Conservation (phyloP, 1,140 invertebrate species). For the Pomacea maculata region DNA sequence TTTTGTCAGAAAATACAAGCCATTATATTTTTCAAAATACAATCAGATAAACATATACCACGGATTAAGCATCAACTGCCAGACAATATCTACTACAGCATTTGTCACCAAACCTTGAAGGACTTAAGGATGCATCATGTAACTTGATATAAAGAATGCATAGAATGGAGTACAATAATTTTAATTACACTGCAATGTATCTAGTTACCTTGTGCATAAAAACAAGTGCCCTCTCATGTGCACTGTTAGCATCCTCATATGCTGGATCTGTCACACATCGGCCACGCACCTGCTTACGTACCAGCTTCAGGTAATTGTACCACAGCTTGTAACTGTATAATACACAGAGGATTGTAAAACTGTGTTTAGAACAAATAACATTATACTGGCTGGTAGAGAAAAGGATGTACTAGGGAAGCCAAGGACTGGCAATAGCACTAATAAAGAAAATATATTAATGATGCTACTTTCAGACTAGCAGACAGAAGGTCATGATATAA, state of each 20-base stretch:
- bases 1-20: too few species aligned
- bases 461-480: not conserved
- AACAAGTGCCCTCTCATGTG: conserved; percentile 93
- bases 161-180: not conserved
- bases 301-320: conserved; percentile 92
- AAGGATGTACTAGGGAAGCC: too few species aligned
- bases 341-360: not conserved
- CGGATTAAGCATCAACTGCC: too few species aligned
- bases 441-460: too few species aligned
- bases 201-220: conserved; percentile 92
- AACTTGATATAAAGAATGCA: not conserved
- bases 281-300: conserved; percentile 83
- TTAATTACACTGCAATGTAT: not conserved
- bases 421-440: too few species aligned
- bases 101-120: too few species aligned
- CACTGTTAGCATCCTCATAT: conserved; percentile 94
- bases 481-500: not conserved
- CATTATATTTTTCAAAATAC: too few species aligned
- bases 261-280: conserved; percentile 84
- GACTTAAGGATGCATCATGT: not conserved
- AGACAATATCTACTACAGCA: too few species aligned
- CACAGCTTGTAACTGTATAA: conserved; percentile 92
- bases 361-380: too few species aligned
- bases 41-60: too few species aligned
- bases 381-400: too few species aligned